phyloP scores from a whole-genome alignment of 1,140 invertebrate genomes.

The Drosophila lacteicornis region DNA sequence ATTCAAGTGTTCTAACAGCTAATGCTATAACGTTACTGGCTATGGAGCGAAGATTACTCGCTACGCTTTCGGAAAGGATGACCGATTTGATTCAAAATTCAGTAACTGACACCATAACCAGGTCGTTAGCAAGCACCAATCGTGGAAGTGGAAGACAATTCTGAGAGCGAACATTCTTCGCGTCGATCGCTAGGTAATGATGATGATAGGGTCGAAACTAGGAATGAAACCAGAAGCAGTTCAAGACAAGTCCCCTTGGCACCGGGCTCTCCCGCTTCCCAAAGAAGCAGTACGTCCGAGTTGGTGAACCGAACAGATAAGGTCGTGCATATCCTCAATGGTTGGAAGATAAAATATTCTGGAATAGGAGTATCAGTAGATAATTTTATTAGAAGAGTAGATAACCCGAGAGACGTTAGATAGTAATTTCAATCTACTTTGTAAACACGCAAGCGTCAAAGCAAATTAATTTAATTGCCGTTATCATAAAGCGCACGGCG shows the following conservation, averaged over 20 bases:
- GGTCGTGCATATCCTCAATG: not conserved
- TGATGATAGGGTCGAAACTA: not conserved
- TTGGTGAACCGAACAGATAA: not conserved
- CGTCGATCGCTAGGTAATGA: not conserved
- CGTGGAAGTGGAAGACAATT: not conserved
- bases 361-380: no score
- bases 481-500: no score
- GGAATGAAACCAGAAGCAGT: not conserved
- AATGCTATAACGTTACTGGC: not conserved
- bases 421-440: no score
- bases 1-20: not conserved
- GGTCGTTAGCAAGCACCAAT: not conserved
- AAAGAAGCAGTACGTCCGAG: not conserved
- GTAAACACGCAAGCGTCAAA: no score
- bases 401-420: no score
- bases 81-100: not conserved
- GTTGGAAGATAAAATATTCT: not conserved
- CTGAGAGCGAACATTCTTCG: not conserved
- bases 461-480: no score
- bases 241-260: not conserved
- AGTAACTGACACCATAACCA: not conserved
- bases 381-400: no score
- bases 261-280: not conserved
- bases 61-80: not conserved
- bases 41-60: not conserved